These are phyloP conservation scores for Tetropium fuscum DNA, from an alignment of 2,888 invertebrate species.

Conservation along the genomic window DNA sequence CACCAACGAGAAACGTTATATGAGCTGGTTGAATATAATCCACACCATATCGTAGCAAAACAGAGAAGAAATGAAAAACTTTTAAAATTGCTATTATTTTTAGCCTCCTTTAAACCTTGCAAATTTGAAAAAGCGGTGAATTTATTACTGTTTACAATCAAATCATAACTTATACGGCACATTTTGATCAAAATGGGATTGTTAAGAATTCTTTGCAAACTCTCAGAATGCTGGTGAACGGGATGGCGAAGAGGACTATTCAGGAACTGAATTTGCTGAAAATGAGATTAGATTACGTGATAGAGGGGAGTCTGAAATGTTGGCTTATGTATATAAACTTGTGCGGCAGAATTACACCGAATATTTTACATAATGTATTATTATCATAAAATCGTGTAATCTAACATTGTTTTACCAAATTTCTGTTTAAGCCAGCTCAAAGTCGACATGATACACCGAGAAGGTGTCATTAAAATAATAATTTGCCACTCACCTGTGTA, in stretches of 20 bases:
- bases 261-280: slow-evolving; percentile 22
- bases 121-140: not conserved
- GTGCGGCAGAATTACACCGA: slow-evolving; percentile 2
- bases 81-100: too few species aligned
- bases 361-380: slow-evolving; percentile 20
- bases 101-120: too few species aligned
- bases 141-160: not conserved
- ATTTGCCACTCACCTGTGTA: too few species aligned
- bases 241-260: slow-evolving; percentile 16
- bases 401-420: slow-evolving; percentile 21
- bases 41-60: too few species aligned
- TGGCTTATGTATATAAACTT: slow-evolving; percentile 16
- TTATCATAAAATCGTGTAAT: slow-evolving; percentile 25
- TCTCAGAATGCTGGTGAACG: slow-evolving; percentile 10
- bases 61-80: too few species aligned
- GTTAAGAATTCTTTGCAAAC: slow-evolving; percentile 36
- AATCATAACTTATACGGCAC: not conserved
- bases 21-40: too few species aligned
- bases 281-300: slow-evolving; percentile 21
- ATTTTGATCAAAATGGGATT: slow-evolving; percentile 33
- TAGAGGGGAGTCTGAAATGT: slow-evolving; percentile 9
- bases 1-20: too few species aligned
- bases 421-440: slow-evolving; percentile 1
- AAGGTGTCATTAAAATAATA: too few species aligned
- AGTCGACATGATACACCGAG: too few species aligned